Evolutionary conservation across 2,888 invertebrate species (phyloP), one percentile per base, ranked within the genome.

Genomic region (Raillietiella orientalis): DNA sequence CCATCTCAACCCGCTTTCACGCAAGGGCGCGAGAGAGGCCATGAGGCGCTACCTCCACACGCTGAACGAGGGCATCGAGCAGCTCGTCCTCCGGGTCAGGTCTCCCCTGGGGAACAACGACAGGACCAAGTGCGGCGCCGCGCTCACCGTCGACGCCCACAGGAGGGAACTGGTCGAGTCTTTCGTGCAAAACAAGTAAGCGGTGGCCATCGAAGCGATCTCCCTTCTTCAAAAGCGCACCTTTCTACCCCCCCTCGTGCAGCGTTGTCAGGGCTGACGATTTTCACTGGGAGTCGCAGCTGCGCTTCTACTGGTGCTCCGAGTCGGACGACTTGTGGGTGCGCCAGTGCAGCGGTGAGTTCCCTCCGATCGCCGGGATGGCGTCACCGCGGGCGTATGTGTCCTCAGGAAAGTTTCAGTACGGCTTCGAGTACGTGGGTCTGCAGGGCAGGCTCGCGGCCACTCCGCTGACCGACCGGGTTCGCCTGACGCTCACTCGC

Each of bases 381-480:
- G n/a, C n/a, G n/a, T n/a, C n/a, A n/a, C n/a, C n/a, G n/a, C n/a
- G n/a, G n/a, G n/a, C n/a, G n/a, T n/a, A n/a, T n/a, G n/a, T n/a
- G n/a, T n/a, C n/a, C 36, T 32, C 49, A 39, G 72, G 74, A 21
- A 49, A 58, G 13, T 84, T 84, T 41, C 70, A 75, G 31, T 84
- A 79, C 39, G 84, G 84, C 4, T 84, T 82, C 43, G 84, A 84
- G 43, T 84, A 84, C 44, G 79, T 82, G 77, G 84, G 84, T 0
- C 48, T 82, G 6, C 79, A 77, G 43, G 79, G 75, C 0, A 60
- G 82, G 21, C 53, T 84, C 28, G 82, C 84, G 5, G 70, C 82
- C 31, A 84, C 84, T 0, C 82, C 82, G 1, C 50, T 84, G 3
- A 84, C 84, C 1, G 84, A 84, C 44, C 57, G 82, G 30, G 79